Percentiles rank a stretch among this genome's conserved stretches.
Evolutionary conservation across 2,113 vertebrate species (phyloP).

Genomic region (Osmerus mordax): DNA sequence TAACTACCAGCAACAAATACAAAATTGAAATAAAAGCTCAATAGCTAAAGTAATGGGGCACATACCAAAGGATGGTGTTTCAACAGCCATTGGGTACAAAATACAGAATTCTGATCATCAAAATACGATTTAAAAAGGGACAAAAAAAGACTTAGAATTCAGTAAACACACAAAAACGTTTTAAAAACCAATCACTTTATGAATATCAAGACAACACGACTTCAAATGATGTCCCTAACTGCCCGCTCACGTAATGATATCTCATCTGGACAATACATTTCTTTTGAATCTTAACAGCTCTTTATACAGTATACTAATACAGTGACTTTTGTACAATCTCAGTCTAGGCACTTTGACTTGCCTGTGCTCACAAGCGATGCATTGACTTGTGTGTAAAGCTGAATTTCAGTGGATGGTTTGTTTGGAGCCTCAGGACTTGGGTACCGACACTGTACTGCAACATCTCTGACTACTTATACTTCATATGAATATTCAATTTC

Average conservation of each 20-base stretch:
- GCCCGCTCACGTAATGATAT: too few relatives aligned
- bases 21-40: background rate
- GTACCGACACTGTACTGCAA: background rate
- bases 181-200: conserved; percentile 33
- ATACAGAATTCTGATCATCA: background rate
- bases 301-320: conserved; percentile 33
- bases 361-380: conserved; percentile 45
- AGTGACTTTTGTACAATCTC: conserved; percentile 52
- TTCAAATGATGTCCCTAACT: background rate
- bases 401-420: background rate
- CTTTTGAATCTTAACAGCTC: conserved; percentile 34
- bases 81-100: background rate
- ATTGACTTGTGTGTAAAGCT: conserved; percentile 3
- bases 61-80: background rate
- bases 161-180: background rate
- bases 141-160: background rate
- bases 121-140: background rate
- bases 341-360: conserved; percentile 65
- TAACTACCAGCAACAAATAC: background rate
- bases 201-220: conserved; percentile 10
- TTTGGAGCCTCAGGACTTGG: too few relatives aligned
- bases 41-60: background rate
- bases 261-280: conserved; percentile 7
- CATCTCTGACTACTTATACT: conserved; percentile 13
- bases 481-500: background rate